phyloP scores from a whole-genome alignment of 2,113 vertebrate genomes.

The Polypterus senegalus region DNA sequence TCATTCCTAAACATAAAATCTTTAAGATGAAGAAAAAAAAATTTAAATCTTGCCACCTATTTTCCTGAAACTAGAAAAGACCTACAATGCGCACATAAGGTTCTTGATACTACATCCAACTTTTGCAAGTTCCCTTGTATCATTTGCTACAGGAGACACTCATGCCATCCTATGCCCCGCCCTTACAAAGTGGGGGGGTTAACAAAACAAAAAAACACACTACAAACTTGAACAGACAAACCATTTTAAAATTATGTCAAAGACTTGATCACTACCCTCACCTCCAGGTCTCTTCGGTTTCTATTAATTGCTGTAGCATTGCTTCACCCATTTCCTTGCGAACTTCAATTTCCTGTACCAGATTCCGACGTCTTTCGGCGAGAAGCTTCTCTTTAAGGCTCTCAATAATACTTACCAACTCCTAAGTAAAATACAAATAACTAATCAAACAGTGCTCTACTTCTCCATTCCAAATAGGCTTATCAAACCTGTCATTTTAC shows the following conservation, averaged over 20 bases:
- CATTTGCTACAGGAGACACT: too few relatives aligned
- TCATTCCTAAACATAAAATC: too few relatives aligned
- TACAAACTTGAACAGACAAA: too few relatives aligned
- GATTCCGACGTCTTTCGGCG: constrained; percentile 56
- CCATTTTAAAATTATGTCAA: neutral
- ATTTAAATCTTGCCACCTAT: too few relatives aligned
- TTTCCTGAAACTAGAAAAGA: too few relatives aligned
- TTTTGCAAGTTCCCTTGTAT: too few relatives aligned
- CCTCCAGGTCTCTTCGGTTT: constrained; percentile 65
- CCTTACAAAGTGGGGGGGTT: too few relatives aligned
- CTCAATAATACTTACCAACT: constrained; percentile 56
- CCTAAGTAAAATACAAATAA: constrained; percentile 23
- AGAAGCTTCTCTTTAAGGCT: constrained; percentile 50
- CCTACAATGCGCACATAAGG: too few relatives aligned
- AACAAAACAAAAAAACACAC: too few relatives aligned
- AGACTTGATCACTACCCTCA: constrained; percentile 17
- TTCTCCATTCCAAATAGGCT: neutral
- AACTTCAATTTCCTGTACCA: constrained; percentile 69
- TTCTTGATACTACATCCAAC: too few relatives aligned
- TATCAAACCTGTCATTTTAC: neutral
- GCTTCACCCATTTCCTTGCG: constrained; percentile 79
- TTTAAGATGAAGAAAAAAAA: too few relatives aligned
- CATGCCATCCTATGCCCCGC: too few relatives aligned
- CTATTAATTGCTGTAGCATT: constrained; percentile 65
- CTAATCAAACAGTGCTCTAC: neutral